Percentiles rank a stretch among this genome's conserved stretches.
These are phyloP conservation scores for Strigamia crassipes DNA, from an alignment of 2,888 invertebrate genomes.

Conservation along the genomic window DNA sequence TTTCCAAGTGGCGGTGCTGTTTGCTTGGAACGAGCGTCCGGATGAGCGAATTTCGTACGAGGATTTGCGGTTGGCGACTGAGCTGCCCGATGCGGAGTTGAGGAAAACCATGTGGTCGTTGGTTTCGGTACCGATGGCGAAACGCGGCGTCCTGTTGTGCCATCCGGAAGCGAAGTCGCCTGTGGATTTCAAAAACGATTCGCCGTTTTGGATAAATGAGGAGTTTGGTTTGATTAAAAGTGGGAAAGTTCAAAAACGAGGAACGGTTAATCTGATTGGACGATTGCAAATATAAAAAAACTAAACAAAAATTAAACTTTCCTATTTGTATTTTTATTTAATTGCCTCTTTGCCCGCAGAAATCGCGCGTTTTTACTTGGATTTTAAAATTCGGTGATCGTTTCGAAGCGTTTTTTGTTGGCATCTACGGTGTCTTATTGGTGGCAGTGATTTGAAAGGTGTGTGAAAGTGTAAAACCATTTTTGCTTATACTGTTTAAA, in stretches of 20 bases:
- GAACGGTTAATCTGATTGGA: constrained; percentile 95
- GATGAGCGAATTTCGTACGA: constrained; percentile 93
- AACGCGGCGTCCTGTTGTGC: constrained; percentile 86
- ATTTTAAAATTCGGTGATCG: too few species aligned
- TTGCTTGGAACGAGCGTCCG: constrained; percentile 98
- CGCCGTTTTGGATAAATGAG: constrained; percentile 95
- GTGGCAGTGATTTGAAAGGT: too few species aligned
- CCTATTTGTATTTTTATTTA: too few species aligned
- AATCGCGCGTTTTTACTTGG: too few species aligned
- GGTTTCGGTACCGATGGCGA: constrained; percentile 93
- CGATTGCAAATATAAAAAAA: too few species aligned
- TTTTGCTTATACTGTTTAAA: too few species aligned
- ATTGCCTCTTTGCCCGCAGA: too few species aligned
- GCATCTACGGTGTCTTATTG: too few species aligned
- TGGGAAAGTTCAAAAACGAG: constrained; percentile 89
- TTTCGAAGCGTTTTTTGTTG: too few species aligned
- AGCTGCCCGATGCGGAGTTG: constrained; percentile 93
- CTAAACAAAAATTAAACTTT: too few species aligned
- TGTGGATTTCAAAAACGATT: constrained; percentile 91
- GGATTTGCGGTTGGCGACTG: constrained; percentile 92
- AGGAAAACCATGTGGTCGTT: constrained; percentile 92
- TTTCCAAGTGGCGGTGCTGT: constrained; percentile 99
- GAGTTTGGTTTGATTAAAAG: constrained; percentile 92
- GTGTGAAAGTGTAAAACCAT: too few species aligned
- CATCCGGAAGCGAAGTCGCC: constrained; percentile 80